Evolutionary conservation across 2,113 vertebrate genomes (phyloP).

Genomic region (Cariama cristata): DNA sequence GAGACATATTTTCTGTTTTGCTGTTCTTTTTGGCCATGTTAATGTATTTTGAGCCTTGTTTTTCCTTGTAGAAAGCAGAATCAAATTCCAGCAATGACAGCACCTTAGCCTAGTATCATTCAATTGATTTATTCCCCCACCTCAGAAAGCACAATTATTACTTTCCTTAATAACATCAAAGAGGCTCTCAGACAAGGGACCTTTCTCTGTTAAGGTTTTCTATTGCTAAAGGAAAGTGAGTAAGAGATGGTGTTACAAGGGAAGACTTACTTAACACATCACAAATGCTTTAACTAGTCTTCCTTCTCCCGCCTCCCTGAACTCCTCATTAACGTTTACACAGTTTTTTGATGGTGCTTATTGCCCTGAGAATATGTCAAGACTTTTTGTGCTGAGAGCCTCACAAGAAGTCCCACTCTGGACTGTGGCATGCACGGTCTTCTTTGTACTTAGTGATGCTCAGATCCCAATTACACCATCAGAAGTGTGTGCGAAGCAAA

Average conservation of each 20-base stretch:
- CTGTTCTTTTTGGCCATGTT: slow-evolving; percentile 6
- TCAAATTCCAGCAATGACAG: slow-evolving; percentile 22
- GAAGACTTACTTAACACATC: background rate
- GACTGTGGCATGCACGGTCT: background rate
- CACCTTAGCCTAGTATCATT: background rate
- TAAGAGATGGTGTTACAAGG: background rate
- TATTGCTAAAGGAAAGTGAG: background rate
- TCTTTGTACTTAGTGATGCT: background rate
- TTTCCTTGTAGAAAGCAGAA: slow-evolving; percentile 20
- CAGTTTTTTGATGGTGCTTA: background rate
- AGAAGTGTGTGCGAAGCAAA: background rate
- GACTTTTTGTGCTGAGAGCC: background rate
- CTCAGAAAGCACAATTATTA: slow-evolving; percentile 22
- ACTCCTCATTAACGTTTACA: background rate
- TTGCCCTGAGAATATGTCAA: background rate
- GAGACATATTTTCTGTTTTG: slow-evolving; percentile 26
- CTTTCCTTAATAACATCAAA: background rate
- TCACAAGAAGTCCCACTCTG: background rate
- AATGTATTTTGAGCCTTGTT: slow-evolving; percentile 36
- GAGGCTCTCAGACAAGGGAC: background rate
- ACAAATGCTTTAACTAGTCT: background rate
- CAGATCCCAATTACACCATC: background rate
- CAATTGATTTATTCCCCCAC: slow-evolving; percentile 43
- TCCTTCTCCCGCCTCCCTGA: background rate
- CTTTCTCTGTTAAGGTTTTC: background rate